Base-by-base conservation (phyloP, 1,140 invertebrate genomes). In the Sarcophaga bullata region DNA sequence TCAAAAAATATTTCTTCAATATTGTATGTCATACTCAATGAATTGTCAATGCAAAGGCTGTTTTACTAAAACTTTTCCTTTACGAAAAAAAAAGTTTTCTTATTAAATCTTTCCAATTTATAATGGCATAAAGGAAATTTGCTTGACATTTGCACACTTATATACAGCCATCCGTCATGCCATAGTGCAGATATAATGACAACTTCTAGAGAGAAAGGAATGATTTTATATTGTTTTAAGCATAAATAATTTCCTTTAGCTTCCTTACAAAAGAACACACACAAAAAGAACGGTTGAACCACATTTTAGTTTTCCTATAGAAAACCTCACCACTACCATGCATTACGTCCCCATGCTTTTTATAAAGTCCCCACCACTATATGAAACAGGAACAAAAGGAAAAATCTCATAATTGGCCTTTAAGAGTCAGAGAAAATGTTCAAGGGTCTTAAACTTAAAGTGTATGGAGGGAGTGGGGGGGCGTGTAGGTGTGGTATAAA, bases 351-450 rank as follows among this genome's bases (percentile, higher is more conserved):
- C 54, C 8, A 6, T n/a, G 6, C 54, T 8, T n/a, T 58, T 58
- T 58, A 5, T 4, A 37, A 37, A 37, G 4, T 15, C n/a, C 15
- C 11, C 7, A 7, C 8, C 62, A 68, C 19, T 68, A 19, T 4
- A 68, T 15, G 6, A 11, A 49, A 49, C 19, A 76, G 19, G 25
- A 25, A 78, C 10, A 50, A 78, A 50, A 46, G 49, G 49, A 78
- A 37, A 37, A 78, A 50, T 48, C 75, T 78, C 48, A 78, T 78
- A 78, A 78, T 78, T 78, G 75, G 75, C 37, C 73, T 78, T 52
- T 68, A 68, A 50, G 47, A 76, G 15, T 19, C 17, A 50, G 47
- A 76, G 15, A 17, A 49, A 76, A 15, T 76, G 17, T 10, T 68
- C 3, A 25, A 19, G 17, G 25, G 17, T 19, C 62, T 68, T 25